Evolutionary conservation across 2,797 vertebrate species (phyloP), one percentile per base, ranked within the genome.

Genomic region (Triplophysa yarkandensis): DNA sequence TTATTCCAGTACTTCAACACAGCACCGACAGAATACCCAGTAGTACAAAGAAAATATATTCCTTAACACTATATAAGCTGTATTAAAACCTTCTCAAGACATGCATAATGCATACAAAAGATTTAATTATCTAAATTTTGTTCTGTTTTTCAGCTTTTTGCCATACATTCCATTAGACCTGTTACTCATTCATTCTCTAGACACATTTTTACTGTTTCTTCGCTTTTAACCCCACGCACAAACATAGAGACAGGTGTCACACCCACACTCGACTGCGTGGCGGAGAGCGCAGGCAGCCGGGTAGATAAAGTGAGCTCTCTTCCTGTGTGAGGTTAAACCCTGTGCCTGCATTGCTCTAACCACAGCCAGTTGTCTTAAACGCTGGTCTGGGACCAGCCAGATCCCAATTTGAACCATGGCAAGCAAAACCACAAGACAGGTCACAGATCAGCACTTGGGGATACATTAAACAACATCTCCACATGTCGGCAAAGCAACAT

Each of bases 291-390:
- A 79, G 63, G 79, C 79, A 76, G 74, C 68, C 64, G 61, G 66
- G 68, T 39, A 91, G 91, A 92, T 91, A 92, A 91, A 90, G 85
- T 72, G 83, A 50, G 89, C 88, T 84, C 74, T 87, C 87, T 89
- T 92, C 89, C 91, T 91, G 89, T 88, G 83, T 86, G 89, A 90
- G 90, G 89, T 90, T 88, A 91, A 88, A 90, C 68, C 80, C 72
- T 44, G 39, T 68, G 69, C 66, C 71, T 69, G 61, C 41, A 46
- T 52, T 27, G 19, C 57, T n/a, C 30, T 78, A 81, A 84, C 79
- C 81, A 63, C 81, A 80, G 70, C 78, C 52, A 30, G 62, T 72
- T 71, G 71, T 72, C 71, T 76, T 30, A 67, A 28, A 30, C 4
- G 8, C 81, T 71, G 81, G 74, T 57, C 30, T 55, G 32, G 55